These are phyloP conservation scores for human (Homo sapiens) DNA, from an alignment of 2,113 vertebrate genomes.

Conservation along the genomic window DNA sequence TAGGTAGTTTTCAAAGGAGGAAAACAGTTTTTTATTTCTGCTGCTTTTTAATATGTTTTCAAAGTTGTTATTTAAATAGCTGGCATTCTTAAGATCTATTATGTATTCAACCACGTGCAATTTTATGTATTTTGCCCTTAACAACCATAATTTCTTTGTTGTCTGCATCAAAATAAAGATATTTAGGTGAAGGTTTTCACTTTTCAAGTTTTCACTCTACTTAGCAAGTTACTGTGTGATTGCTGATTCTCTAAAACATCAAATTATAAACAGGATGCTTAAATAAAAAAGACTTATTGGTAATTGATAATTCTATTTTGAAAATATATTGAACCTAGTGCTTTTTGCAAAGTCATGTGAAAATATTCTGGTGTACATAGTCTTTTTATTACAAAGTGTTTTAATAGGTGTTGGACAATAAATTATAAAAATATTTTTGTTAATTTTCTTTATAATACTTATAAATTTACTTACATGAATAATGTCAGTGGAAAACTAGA, in stretches of 20 bases:
- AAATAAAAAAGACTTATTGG: conserved; percentile 46
- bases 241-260: not conserved
- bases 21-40: conserved; percentile 39
- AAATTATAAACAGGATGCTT: conserved; percentile 19
- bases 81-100: conserved; percentile 59
- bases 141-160: conserved; percentile 61
- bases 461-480: conserved; percentile 32
- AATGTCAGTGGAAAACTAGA: conserved; percentile 4
- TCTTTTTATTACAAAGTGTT: not conserved
- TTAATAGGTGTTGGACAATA: conserved; percentile 19
- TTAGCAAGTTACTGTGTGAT: conserved; percentile 31
- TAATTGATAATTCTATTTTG: conserved; percentile 51
- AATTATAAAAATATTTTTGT: conserved; percentile 23
- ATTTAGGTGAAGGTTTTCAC: conserved; percentile 45
- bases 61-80: conserved; percentile 72
- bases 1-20: conserved; percentile 67
- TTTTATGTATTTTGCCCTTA: conserved; percentile 65
- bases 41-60: conserved; percentile 67
- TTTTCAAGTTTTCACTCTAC: conserved; percentile 27
- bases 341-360: conserved; percentile 24
- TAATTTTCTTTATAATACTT: conserved; percentile 51
- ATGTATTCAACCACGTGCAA: conserved; percentile 52
- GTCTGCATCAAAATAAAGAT: conserved; percentile 61
- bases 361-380: not conserved
- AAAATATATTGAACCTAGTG: not conserved